Conservation (phyloP, 2,113 vertebrate genomes). For the Pachyramphus minor region DNA sequence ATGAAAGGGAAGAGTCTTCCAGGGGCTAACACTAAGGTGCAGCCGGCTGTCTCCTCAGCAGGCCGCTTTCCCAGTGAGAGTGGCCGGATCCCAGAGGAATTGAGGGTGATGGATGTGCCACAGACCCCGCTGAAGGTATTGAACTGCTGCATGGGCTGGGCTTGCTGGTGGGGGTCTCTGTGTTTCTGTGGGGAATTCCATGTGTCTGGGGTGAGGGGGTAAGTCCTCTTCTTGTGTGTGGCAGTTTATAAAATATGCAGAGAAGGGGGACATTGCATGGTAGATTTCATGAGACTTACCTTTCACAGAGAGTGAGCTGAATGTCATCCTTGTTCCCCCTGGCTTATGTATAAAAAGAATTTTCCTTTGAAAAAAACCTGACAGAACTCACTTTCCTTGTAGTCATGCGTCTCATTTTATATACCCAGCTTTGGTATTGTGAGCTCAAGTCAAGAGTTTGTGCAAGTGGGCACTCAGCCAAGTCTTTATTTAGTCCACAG, state of each 20-base stretch:
- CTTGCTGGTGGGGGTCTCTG: neutral
- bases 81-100: neutral
- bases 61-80: neutral
- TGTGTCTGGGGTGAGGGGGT: neutral
- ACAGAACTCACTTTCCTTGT: neutral
- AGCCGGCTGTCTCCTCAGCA: neutral
- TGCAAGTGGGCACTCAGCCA: neutral
- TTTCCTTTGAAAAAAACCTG: neutral
- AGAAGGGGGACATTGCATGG: neutral
- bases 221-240: neutral
- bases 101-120: neutral
- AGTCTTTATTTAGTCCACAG: neutral
- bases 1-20: conserved; percentile 27
- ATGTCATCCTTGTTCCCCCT: neutral
- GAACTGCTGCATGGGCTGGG: neutral
- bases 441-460: neutral
- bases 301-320: neutral
- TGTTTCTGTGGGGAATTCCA: rapidly evolving
- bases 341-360: neutral
- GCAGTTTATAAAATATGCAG: neutral
- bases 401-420: neutral
- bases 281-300: neutral
- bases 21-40: conserved; percentile 26
- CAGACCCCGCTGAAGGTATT: conserved; percentile 42
- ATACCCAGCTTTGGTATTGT: neutral